Conservation (phyloP, 2,113 vertebrate species). For the Mixornis gularis region DNA sequence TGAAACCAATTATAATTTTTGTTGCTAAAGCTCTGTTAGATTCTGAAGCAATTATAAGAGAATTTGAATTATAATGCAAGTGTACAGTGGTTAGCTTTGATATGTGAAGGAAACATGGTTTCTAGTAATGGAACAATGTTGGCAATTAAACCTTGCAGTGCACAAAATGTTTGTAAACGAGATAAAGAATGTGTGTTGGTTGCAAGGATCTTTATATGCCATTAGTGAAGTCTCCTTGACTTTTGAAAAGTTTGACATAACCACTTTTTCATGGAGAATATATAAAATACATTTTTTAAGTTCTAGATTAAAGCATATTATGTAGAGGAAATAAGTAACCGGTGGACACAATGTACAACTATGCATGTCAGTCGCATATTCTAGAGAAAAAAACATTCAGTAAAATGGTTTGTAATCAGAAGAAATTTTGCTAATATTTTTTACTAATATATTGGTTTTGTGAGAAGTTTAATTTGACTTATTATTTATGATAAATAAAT, state of each 20-base stretch:
- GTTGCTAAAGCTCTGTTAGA: not conserved
- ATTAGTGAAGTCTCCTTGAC: not conserved
- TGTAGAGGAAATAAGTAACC: not conserved
- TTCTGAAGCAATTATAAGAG: not conserved
- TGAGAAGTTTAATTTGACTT: not conserved
- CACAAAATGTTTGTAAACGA: not conserved
- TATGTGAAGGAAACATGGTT: not conserved
- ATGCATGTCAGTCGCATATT: not conserved
- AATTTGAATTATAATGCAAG: not conserved
- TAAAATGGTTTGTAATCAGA: not conserved
- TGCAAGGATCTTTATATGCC: not conserved
- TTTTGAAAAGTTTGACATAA: not conserved
- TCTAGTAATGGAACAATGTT: not conserved
- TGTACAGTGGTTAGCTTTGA: not conserved
- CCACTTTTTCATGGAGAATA: not conserved
- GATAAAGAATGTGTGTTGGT: not conserved
- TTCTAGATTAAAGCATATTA: not conserved
- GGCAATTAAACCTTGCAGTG: not conserved
- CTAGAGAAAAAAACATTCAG: not conserved
- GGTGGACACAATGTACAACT: not conserved
- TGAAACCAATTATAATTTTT: constrained; percentile 17
- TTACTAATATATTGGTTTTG: not conserved
- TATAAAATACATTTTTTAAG: not conserved
- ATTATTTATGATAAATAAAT: not conserved
- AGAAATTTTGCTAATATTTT: not conserved